These are phyloP conservation scores for Sepioteuthis lessoniana DNA, from an alignment of 2,888 invertebrate species.

Conservation along the genomic window DNA sequence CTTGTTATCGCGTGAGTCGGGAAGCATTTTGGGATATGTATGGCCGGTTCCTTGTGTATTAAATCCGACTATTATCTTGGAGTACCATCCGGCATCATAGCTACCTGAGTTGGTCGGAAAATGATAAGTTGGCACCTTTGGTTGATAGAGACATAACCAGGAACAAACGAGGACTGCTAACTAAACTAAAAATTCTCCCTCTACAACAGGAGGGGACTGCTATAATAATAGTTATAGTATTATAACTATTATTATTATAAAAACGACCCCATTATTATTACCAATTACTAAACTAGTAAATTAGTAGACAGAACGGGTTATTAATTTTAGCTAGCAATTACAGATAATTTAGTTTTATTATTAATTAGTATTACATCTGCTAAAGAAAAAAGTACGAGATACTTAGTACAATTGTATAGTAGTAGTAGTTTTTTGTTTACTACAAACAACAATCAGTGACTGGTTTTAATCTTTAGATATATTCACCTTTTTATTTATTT, in stretches of 20 bases:
- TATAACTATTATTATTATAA: neutral
- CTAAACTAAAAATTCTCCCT: neutral
- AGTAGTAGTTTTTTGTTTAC: no score
- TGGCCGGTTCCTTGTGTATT: neutral
- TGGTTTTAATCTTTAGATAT: neutral
- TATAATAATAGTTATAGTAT: neutral
- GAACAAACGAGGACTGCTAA: neutral
- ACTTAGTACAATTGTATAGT: no score
- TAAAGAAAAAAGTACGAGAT: no score
- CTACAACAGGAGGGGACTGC: neutral
- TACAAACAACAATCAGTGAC: no score
- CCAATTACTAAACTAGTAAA: neutral
- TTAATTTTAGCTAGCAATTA: neutral
- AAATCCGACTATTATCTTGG: neutral
- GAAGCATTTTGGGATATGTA: conserved; percentile 36
- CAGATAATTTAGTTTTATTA: no score
- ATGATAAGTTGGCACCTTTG: neutral
- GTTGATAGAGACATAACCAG: neutral
- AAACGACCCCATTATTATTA: neutral
- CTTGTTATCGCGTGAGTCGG: conserved; percentile 39
- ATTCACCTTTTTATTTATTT: neutral
- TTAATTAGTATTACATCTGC: no score
- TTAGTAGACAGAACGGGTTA: neutral
- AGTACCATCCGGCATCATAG: neutral
- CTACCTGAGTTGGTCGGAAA: neutral